These are phyloP conservation scores for Willisornis vidua DNA, from an alignment of 2,113 vertebrate species.

Conservation along the genomic window DNA sequence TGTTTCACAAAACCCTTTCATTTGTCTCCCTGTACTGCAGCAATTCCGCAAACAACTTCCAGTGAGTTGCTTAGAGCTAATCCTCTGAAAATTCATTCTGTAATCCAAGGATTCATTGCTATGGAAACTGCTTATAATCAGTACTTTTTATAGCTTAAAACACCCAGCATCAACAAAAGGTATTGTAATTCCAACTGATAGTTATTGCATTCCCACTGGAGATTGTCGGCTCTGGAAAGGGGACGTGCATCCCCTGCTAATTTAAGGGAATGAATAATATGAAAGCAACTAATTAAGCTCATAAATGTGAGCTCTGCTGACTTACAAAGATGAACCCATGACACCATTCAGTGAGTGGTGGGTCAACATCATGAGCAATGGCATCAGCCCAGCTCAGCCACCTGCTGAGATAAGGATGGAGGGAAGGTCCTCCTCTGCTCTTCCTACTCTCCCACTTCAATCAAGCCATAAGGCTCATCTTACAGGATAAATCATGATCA, in stretches of 20 bases:
- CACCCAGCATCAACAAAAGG: slow-evolving; percentile 17
- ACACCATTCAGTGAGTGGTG: rapidly evolving
- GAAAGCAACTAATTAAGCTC: background rate
- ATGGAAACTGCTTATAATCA: slow-evolving; percentile 75
- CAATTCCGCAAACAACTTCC: slow-evolving; percentile 4
- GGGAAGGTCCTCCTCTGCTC: background rate
- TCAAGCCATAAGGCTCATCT: background rate
- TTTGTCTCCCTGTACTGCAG: background rate
- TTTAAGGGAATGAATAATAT: background rate
- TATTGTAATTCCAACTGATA: background rate
- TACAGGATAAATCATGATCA: background rate
- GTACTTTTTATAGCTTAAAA: slow-evolving; percentile 66
- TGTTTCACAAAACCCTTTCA: background rate
- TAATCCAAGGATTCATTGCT: slow-evolving; percentile 65
- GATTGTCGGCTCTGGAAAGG: background rate
- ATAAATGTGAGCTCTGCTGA: background rate
- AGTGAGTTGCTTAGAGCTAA: slow-evolving; percentile 62
- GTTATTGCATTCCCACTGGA: background rate
- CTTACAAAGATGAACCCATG: background rate
- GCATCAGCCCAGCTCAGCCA: background rate
- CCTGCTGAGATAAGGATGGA: background rate
- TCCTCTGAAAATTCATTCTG: slow-evolving; percentile 63
- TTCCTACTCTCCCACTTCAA: background rate
- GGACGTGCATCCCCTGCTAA: background rate
- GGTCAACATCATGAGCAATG: background rate